Evolutionary conservation across 2,113 vertebrate genomes (phyloP).

Genomic region (Gambusia holbrooki): DNA sequence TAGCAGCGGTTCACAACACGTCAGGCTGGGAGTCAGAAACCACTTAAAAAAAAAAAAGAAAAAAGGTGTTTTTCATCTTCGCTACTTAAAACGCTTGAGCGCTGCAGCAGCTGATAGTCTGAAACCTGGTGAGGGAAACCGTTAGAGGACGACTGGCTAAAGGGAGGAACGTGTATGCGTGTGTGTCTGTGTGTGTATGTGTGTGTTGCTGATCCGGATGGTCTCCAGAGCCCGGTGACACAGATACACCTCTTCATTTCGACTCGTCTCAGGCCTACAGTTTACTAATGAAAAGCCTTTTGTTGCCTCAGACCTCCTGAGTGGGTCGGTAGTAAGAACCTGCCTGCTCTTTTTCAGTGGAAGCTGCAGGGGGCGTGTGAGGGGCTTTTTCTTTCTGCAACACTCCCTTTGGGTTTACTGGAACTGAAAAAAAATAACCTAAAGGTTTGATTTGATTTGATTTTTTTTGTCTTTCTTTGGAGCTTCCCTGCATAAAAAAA

Average conservation of each 20-base stretch:
- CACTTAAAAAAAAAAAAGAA: slow-evolving; percentile 20
- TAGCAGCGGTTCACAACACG: neutral
- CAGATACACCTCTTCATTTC: slow-evolving; percentile 44
- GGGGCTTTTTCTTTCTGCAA: slow-evolving; percentile 22
- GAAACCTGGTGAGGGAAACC: neutral
- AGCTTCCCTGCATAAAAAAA: slow-evolving; percentile 9
- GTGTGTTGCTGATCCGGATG: slow-evolving; percentile 2
- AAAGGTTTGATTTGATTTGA: neutral
- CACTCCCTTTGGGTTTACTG: slow-evolving; percentile 22
- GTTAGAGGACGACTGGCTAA: slow-evolving; percentile 33
- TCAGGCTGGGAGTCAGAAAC: slow-evolving; percentile 10
- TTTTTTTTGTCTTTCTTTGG: neutral
- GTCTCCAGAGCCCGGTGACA: slow-evolving; percentile 25
- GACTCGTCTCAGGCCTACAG: slow-evolving; percentile 40
- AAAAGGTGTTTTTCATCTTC: slow-evolving; percentile 18
- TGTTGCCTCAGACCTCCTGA: slow-evolving; percentile 54
- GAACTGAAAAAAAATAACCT: neutral
- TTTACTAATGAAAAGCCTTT: slow-evolving; percentile 61
- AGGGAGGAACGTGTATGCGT: slow-evolving; percentile 24
- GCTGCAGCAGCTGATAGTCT: neutral
- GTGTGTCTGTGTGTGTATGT: neutral
- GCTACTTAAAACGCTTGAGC: neutral
- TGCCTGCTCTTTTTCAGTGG: slow-evolving; percentile 40
- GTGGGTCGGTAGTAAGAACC: slow-evolving; percentile 48
- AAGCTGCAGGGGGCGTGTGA: slow-evolving; percentile 23